phyloP scores from a whole-genome alignment of 2,888 invertebrate genomes.

The Hydrotaea diabolus region DNA sequence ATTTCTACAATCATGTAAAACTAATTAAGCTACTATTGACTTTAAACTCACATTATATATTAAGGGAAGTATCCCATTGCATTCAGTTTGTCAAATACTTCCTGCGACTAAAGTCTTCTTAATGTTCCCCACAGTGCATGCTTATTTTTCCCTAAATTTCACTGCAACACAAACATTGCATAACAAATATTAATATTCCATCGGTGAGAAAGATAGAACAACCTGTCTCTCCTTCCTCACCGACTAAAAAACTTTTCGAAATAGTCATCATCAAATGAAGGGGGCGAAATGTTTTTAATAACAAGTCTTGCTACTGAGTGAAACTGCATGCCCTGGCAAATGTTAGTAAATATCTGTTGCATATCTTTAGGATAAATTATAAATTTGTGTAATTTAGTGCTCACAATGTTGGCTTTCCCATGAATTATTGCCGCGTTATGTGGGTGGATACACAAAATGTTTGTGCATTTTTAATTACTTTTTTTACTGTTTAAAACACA shows the following conservation, averaged over 20 bases:
- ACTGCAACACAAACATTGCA: neutral
- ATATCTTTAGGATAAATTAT: neutral
- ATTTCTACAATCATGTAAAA: too few species aligned
- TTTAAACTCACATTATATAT: too few species aligned
- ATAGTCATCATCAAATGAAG: neutral
- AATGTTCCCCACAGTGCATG: neutral
- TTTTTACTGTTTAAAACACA: too few species aligned
- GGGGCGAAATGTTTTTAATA: neutral
- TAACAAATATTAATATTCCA: neutral
- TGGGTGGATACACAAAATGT: neutral
- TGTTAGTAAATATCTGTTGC: conserved; percentile 2
- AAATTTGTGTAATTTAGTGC: neutral
- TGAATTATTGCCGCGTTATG: neutral
- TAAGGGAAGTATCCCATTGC: too few species aligned
- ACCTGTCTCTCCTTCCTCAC: neutral
- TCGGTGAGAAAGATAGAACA: neutral
- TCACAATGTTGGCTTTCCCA: neutral
- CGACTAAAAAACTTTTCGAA: neutral
- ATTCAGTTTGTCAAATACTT: too few species aligned
- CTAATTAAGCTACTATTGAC: too few species aligned
- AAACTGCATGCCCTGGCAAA: neutral
- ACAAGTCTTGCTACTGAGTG: neutral
- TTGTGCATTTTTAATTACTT: neutral
- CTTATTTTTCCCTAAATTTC: neutral
- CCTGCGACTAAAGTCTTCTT: neutral